Conservation (phyloP, 2,797 vertebrate genomes). For the Calcarius lapponicus region DNA sequence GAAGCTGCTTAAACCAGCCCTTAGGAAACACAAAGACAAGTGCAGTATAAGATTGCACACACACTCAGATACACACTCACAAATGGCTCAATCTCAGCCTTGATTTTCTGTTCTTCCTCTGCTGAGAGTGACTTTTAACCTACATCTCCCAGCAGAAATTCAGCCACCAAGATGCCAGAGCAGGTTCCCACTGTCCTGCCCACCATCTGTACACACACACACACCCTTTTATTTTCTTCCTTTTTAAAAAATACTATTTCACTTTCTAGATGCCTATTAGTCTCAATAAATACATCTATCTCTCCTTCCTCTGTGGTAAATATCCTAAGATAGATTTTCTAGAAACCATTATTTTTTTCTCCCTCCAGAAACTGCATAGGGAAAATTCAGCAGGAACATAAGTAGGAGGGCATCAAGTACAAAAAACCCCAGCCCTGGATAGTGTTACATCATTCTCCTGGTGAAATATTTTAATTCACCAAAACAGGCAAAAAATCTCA, state of each 20-base stretch:
- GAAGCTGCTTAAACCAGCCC: neutral
- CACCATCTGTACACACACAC: neutral
- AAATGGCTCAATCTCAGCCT: neutral
- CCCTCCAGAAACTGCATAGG: neutral
- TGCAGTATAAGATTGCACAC: neutral
- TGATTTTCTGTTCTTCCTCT: neutral
- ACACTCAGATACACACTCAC: neutral
- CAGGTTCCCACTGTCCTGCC: neutral
- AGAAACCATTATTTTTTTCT: neutral
- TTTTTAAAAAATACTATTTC: neutral
- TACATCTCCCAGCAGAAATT: neutral
- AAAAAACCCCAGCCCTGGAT: neutral
- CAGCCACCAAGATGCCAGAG: neutral
- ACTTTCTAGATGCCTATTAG: neutral
- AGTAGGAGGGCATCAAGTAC: neutral
- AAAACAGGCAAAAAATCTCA: neutral
- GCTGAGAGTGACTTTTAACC: neutral
- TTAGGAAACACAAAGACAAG: slow-evolving; percentile 23
- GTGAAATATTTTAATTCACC: neutral
- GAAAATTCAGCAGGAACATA: neutral
- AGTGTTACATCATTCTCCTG: neutral
- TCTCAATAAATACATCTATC: neutral
- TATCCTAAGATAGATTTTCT: neutral
- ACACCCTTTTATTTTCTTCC: neutral
- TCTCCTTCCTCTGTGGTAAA: neutral